Conservation (phyloP, 1,140 invertebrate genomes). For the Cherax destructor region DNA sequence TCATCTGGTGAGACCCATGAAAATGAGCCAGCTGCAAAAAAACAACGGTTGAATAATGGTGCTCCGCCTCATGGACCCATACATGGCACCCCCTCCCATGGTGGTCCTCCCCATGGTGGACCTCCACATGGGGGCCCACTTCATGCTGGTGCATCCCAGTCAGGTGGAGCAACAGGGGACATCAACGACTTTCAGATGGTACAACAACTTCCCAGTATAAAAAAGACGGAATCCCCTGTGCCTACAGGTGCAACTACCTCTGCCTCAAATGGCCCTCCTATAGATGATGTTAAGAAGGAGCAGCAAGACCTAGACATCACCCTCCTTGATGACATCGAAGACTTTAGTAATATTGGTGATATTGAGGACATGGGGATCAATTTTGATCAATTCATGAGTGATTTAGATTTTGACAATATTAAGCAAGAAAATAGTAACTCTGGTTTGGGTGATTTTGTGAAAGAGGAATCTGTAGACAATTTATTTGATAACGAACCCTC, state of each 20-base stretch:
- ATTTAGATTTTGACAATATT: slow-evolving; percentile 69
- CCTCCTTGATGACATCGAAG: slow-evolving; percentile 58
- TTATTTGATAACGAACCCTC: slow-evolving; percentile 69
- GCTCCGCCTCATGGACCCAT: slow-evolving; percentile 40
- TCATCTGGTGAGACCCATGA: slow-evolving; percentile 67
- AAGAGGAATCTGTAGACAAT: slow-evolving; percentile 67
- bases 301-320: slow-evolving; percentile 52
- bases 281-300: slow-evolving; percentile 59
- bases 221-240: slow-evolving; percentile 63
- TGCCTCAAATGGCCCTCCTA: slow-evolving; percentile 29
- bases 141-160: slow-evolving; percentile 51
- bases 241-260: slow-evolving; percentile 44
- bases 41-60: slow-evolving; percentile 62
- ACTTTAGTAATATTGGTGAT: slow-evolving; percentile 63
- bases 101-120: slow-evolving; percentile 33
- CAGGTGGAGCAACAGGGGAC: slow-evolving; percentile 39
- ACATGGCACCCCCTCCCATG: slow-evolving; percentile 48
- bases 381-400: slow-evolving; percentile 69
- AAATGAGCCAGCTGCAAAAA: slow-evolving; percentile 68
- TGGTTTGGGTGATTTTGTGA: slow-evolving; percentile 57
- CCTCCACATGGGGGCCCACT: slow-evolving; percentile 38
- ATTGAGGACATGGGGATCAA: slow-evolving; percentile 67
- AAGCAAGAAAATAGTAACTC: slow-evolving; percentile 67
- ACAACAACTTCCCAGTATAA: slow-evolving; percentile 64
- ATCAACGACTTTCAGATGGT: slow-evolving; percentile 66